phyloP scores from a whole-genome alignment of 2,113 vertebrate species.

The Ctenomys sociabilis region DNA sequence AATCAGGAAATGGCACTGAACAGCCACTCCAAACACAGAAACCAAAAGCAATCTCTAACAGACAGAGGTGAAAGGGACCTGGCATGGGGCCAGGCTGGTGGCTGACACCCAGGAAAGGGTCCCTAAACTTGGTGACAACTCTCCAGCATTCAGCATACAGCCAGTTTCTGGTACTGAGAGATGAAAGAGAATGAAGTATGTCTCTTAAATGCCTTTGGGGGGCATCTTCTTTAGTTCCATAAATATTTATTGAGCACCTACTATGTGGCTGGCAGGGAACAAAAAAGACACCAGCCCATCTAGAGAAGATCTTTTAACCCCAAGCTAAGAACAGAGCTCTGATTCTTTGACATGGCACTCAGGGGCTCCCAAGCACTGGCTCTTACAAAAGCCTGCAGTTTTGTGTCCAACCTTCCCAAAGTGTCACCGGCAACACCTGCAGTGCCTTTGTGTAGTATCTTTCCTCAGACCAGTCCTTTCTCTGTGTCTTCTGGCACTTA shows the following conservation, averaged over 20 bases:
- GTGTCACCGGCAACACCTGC: not conserved
- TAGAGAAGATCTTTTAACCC: not conserved
- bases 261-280: not conserved
- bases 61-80: constrained; percentile 84
- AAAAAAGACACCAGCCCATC: not conserved
- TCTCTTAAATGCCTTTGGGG: not conserved
- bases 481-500: not conserved
- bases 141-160: not conserved
- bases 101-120: constrained; percentile 40
- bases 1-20: constrained; percentile 88
- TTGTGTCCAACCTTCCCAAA: not conserved
- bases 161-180: not conserved
- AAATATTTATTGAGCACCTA: constrained; percentile 1
- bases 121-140: not conserved
- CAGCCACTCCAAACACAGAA: constrained; percentile 86
- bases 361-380: not conserved
- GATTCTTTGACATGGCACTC: not conserved
- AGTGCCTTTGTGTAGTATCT: not conserved
- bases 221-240: not conserved
- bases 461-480: not conserved
- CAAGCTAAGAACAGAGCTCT: not conserved
- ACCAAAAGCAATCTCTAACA: constrained; percentile 86
- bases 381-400: not conserved
- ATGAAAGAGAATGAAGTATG: not conserved
- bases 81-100: constrained; percentile 19